Conservation (phyloP, 2,797 vertebrate species). For the Notolabrus celidotus region DNA sequence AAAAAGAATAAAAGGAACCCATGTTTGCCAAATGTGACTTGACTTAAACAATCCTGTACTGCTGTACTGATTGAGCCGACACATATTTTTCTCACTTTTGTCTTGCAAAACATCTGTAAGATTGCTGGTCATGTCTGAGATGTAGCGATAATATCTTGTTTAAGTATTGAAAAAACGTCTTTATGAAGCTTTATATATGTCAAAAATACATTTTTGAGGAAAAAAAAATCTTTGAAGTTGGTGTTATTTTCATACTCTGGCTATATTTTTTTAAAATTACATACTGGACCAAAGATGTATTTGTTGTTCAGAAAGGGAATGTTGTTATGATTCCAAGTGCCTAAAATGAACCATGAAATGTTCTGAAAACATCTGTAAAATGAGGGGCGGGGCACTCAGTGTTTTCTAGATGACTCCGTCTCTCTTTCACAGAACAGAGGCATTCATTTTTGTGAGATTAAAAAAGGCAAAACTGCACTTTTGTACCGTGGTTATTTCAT, state of each 20-base stretch:
- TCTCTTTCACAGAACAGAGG: constrained; percentile 81
- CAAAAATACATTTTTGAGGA: constrained; percentile 70
- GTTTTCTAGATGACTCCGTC: constrained; percentile 79
- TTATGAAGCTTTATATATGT: constrained; percentile 66
- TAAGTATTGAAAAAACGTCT: constrained; percentile 67
- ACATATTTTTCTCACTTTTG: constrained; percentile 52
- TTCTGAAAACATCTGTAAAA: constrained; percentile 76
- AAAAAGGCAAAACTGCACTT: constrained; percentile 68
- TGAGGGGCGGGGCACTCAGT: constrained; percentile 76
- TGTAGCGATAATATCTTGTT: constrained; percentile 78
- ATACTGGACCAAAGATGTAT: constrained; percentile 86
- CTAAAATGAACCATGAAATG: constrained; percentile 80
- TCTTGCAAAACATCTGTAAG: constrained; percentile 78
- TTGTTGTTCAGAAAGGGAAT: constrained; percentile 80
- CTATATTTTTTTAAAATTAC: constrained; percentile 74
- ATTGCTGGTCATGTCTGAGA: constrained; percentile 83
- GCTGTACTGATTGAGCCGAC: constrained; percentile 85
- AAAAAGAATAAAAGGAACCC: constrained; percentile 42
- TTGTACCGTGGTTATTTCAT: constrained; percentile 69
- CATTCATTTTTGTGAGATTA: constrained; percentile 85
- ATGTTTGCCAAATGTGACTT: constrained; percentile 84
- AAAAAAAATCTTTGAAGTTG: constrained; percentile 58
- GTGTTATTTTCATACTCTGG: constrained; percentile 75
- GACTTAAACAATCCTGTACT: constrained; percentile 81
- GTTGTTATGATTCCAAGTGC: constrained; percentile 85